Evolutionary conservation across 2,797 vertebrate species (phyloP), one percentile per base, ranked within the genome.

Genomic region (Darevskia nairensis): DNA sequence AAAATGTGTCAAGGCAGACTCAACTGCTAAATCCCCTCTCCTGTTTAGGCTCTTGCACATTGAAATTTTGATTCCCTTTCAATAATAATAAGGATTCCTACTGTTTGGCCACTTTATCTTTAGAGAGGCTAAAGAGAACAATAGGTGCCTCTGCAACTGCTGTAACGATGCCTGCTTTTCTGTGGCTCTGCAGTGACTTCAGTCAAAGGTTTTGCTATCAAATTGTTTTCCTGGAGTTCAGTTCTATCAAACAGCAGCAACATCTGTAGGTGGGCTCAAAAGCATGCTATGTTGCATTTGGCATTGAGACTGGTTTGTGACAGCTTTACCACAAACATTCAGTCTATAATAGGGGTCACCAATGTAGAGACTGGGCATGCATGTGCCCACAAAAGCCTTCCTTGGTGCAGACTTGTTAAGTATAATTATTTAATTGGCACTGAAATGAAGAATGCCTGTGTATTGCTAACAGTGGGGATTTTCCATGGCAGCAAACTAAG

Each of bases 1-100:
- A 93, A 95, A 95, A 94, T 46, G 29, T 92, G 61, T 88, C 79
- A 89, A 68, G 83, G 90, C 87, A 89, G 92, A 93, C 86, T 77
- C 27, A 82, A 61, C 32, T 74, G 8, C 2, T 86, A 93, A 76
- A 55, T 86, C 84, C 23, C 87, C 32, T 69, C 74, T 86, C 86
- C n/a, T 27, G 50, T 72, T 93, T 88, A 87, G 78, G 44, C 35
- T 11, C 44, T 68, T 68, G 46, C 1, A n/a, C 80, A 27, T 32
- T 92, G 91, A 88, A 0, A 32, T 92, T 95, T 95, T 93, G 75
- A 90, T 91, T 93, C 82, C 25, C 80, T 93, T 79, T 92, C 85
- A 89, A 64, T 50, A 90, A 82, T 93, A 94, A 92, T 74, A 90
- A 89, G 25, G 1, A 3, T 84, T 5, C 55, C 27, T 72, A 44